phyloP scores from a whole-genome alignment of 2,888 invertebrate species.

The Dorcus hopei region DNA sequence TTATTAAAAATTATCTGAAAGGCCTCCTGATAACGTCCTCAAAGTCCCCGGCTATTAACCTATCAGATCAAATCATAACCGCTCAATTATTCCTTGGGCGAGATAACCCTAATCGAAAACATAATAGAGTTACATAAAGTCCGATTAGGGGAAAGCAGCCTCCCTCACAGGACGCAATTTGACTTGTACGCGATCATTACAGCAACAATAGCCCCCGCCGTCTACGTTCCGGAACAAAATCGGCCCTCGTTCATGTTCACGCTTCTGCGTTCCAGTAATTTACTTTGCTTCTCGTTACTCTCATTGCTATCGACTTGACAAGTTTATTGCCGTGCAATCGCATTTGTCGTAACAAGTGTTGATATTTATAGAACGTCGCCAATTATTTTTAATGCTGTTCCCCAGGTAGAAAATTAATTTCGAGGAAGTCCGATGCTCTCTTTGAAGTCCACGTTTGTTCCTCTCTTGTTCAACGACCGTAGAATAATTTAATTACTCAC shows the following conservation, averaged over 20 bases:
- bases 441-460: no score
- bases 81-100: constrained; percentile 12
- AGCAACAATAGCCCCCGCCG: constrained; percentile 19
- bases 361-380: no score
- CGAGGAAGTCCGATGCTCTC: no score
- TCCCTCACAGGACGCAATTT: neutral
- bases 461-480: no score
- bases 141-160: neutral
- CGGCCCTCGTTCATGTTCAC: constrained; percentile 23
- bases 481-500: no score
- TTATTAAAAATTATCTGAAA: no score
- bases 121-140: neutral
- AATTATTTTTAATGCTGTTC: no score
- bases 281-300: constrained; percentile 7
- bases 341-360: neutral
- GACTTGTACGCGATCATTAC: neutral
- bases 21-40: neutral
- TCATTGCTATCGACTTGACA: constrained; percentile 11
- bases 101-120: constrained; percentile 8
- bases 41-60: neutral
- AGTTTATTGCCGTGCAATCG: constrained; percentile 6
- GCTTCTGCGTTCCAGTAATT: constrained; percentile 16
- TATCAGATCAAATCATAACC: constrained; percentile 9
- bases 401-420: no score
- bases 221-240: constrained; percentile 24